Percentiles rank a stretch among this genome's conserved stretches.
Conservation (phyloP, 2,113 vertebrate species). For the Pterocles gutturalis region DNA sequence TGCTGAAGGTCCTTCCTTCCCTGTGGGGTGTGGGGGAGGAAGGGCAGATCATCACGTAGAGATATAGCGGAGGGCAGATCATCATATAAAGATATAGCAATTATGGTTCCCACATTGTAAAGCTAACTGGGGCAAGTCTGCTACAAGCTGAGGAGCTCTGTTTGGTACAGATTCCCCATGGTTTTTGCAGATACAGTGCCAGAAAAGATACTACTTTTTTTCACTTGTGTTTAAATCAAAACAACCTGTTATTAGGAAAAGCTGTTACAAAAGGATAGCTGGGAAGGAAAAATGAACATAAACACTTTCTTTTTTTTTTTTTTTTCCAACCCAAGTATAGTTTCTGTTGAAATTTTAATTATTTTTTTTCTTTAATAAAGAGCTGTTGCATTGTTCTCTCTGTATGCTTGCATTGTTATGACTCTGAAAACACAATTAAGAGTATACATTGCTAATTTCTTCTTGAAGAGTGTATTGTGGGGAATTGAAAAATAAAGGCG, state of each 20-base stretch:
- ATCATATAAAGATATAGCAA: neutral
- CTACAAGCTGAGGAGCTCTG: neutral
- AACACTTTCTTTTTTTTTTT: neutral
- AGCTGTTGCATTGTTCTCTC: neutral
- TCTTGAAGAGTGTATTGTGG: neutral
- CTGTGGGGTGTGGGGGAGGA: neutral
- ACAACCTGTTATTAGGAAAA: neutral
- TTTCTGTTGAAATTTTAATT: slow-evolving; percentile 58
- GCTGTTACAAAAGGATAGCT: neutral
- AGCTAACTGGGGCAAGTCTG: neutral
- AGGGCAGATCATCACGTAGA: neutral
- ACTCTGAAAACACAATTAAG: slow-evolving; percentile 52
- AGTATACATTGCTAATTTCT: slow-evolving; percentile 58
- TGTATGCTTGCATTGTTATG: neutral
- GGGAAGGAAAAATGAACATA: neutral
- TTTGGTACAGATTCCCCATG: neutral
- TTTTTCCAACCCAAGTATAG: neutral
- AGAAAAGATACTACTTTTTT: neutral
- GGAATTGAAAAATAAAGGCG: slow-evolving; percentile 7
- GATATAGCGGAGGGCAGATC: neutral
- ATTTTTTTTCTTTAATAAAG: slow-evolving; percentile 10
- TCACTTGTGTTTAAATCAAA: neutral
- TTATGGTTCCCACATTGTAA: neutral
- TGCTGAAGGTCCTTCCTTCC: neutral
- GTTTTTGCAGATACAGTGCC: neutral